phyloP scores from a whole-genome alignment of 2,888 invertebrate species.

The Furcula furcula region DNA sequence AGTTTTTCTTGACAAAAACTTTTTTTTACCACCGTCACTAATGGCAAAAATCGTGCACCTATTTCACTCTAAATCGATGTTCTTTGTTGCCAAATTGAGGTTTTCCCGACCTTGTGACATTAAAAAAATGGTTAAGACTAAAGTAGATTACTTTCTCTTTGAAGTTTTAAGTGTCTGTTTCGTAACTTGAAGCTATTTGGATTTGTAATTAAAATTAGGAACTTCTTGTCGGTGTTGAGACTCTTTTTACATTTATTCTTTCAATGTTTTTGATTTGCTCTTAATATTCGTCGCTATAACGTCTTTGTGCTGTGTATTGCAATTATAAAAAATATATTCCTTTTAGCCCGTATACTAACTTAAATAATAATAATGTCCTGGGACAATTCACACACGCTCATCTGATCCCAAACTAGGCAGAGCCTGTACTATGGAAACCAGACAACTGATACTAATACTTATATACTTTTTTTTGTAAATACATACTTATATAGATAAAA shows the following conservation, averaged over 20 bases:
- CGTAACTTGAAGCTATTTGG: constrained; percentile 44
- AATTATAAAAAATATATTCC: too few relatives aligned
- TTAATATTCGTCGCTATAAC: too few relatives aligned
- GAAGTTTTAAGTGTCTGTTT: constrained; percentile 45
- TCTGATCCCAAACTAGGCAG: too few relatives aligned
- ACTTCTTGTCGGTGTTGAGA: constrained; percentile 26
- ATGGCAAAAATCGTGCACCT: constrained; percentile 36
- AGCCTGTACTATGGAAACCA: too few relatives aligned
- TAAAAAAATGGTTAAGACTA: constrained; percentile 34
- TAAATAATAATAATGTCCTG: too few relatives aligned
- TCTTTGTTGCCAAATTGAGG: constrained; percentile 50
- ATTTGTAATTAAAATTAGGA: constrained; percentile 47
- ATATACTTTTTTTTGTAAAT: too few relatives aligned
- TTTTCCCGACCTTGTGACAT: constrained; percentile 47
- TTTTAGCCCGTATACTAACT: too few relatives aligned
- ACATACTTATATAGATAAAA: too few relatives aligned
- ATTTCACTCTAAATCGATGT: constrained; percentile 40
- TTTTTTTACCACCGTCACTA: constrained; percentile 32
- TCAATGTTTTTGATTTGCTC: constrained; percentile 19
- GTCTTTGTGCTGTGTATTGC: too few relatives aligned
- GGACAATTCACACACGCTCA: too few relatives aligned
- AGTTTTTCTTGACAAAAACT: constrained; percentile 34
- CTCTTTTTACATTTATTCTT: constrained; percentile 20
- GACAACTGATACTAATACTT: too few relatives aligned
- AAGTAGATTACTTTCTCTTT: constrained; percentile 55